phyloP scores from a whole-genome alignment of 2,888 invertebrate genomes.

The Eupelmus urozonus region DNA sequence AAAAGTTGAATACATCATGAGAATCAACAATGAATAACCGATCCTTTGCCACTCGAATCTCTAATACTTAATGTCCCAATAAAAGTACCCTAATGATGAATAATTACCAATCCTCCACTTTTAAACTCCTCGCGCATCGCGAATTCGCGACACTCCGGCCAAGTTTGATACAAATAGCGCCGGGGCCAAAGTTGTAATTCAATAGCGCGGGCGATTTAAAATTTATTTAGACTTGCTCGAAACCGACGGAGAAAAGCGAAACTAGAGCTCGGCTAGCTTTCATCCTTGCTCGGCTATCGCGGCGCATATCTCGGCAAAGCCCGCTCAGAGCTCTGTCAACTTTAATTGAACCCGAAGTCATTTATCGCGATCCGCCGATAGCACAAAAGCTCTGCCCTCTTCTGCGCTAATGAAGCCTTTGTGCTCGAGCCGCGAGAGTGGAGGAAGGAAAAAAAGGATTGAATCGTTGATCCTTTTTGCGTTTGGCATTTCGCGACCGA shows the following conservation, averaged over 20 bases:
- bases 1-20: too few species aligned
- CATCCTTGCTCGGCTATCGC: neutral
- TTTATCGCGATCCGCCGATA: conserved; percentile 39
- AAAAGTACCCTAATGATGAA: neutral
- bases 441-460: neutral
- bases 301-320: conserved; percentile 18
- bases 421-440: neutral
- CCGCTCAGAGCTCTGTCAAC: neutral
- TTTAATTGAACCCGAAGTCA: conserved; percentile 45
- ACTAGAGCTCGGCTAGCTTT: conserved; percentile 25
- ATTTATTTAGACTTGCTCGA: conserved; percentile 12
- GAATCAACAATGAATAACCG: too few species aligned
- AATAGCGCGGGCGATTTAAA: conserved; percentile 28
- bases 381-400: neutral
- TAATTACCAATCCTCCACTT: too few species aligned
- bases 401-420: conserved; percentile 46
- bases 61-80: too few species aligned
- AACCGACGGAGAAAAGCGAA: neutral
- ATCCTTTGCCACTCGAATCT: too few species aligned
- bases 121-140: too few species aligned
- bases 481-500: neutral
- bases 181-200: conserved; percentile 15
- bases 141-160: too few species aligned
- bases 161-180: neutral
- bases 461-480: neutral